Conservation (phyloP, 2,888 invertebrate species). For the Drosophila kambysellisi region DNA sequence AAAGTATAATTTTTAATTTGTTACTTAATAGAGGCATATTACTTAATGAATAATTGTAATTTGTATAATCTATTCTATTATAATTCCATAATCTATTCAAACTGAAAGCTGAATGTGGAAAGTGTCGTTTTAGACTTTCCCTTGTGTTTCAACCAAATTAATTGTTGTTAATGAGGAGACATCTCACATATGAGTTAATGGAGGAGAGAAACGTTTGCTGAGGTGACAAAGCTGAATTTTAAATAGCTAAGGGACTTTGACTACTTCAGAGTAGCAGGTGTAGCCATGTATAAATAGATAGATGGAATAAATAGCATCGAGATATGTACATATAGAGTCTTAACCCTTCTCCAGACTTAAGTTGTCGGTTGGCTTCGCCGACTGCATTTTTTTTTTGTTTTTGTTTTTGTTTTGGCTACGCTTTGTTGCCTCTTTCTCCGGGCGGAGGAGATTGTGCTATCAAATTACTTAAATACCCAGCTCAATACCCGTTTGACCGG, state of each 20-base stretch:
- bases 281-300: background rate
- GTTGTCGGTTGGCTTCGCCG: background rate
- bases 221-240: background rate
- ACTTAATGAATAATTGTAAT: no score
- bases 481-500: slow-evolving; percentile 63
- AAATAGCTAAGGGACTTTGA: background rate
- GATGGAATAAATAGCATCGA: background rate
- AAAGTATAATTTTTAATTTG: no score
- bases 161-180: background rate
- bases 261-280: background rate
- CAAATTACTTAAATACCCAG: slow-evolving; percentile 44
- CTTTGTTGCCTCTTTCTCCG: slow-evolving; percentile 29
- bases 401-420: slow-evolving; percentile 28
- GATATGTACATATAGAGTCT: slow-evolving; percentile 13
- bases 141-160: background rate
- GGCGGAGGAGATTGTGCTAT: slow-evolving; percentile 17
- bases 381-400: background rate
- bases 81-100: no score
- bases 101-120: no score
- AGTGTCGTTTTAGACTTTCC: background rate
- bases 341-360: background rate
- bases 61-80: no score
- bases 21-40: no score
- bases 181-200: background rate
- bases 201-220: background rate